Evolutionary conservation across 2,113 vertebrate genomes (phyloP).

Genomic region (Xenopus laevis): DNA sequence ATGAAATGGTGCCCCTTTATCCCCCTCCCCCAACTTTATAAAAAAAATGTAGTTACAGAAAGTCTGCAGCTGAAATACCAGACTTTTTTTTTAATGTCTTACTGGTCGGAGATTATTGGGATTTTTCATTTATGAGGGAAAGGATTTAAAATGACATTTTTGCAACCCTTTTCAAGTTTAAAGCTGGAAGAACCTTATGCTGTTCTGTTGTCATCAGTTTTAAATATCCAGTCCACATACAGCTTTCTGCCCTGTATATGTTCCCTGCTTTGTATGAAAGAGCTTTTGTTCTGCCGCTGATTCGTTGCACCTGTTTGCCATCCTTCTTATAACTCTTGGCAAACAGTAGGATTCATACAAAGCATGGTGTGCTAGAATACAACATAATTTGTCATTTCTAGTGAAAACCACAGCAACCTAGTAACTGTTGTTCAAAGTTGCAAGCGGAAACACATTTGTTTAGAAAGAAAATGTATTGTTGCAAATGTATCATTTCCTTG

Average conservation of each 20-base stretch:
- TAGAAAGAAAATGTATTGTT: neutral
- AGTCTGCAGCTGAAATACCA: no score
- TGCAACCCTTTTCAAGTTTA: no score
- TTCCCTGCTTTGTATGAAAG: constrained; percentile 8
- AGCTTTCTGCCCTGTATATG: constrained; percentile 6
- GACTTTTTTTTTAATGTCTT: no score
- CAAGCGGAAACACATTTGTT: constrained; percentile 5
- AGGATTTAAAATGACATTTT: no score
- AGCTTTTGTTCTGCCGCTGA: constrained; percentile 10
- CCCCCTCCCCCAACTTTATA: no score
- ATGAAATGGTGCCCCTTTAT: no score
- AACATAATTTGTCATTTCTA: constrained; percentile 11
- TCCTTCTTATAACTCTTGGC: constrained; percentile 9
- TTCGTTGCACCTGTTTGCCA: constrained; percentile 19
- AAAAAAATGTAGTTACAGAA: no score
- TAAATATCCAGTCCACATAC: constrained; percentile 6
- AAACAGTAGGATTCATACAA: constrained; percentile 8
- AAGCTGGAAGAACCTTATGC: neutral
- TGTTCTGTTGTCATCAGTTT: constrained; percentile 11
- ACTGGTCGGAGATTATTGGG: no score
- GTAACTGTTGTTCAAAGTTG: constrained; percentile 11
- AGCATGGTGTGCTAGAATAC: neutral
- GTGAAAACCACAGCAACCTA: neutral
- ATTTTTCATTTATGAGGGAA: no score
- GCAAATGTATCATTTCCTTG: neutral